Conservation (phyloP, 2,797 vertebrate species). For the Pelobates cultripes region DNA sequence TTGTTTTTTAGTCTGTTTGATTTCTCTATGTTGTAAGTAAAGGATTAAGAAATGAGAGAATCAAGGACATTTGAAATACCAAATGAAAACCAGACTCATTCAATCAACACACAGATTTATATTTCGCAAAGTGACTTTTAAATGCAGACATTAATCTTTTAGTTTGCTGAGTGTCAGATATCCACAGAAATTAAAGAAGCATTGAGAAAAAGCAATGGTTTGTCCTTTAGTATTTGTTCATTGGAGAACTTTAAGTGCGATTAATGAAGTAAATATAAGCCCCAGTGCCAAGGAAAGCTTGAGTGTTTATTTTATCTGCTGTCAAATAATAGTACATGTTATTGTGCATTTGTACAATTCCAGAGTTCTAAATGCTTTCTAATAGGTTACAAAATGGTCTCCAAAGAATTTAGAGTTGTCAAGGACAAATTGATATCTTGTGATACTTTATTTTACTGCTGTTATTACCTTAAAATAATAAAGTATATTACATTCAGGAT, state of each 20-base stretch:
- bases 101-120: slow-evolving; percentile 29
- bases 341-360: slow-evolving; percentile 39
- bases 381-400: neutral
- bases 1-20: neutral
- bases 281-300: slow-evolving; percentile 30
- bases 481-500: too few relatives aligned
- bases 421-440: neutral
- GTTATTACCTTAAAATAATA: too few relatives aligned
- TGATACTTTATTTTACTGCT: too few relatives aligned
- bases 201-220: slow-evolving; percentile 20
- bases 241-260: slow-evolving; percentile 21
- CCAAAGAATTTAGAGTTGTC: neutral
- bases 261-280: slow-evolving; percentile 42
- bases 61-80: slow-evolving; percentile 30
- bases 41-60: slow-evolving; percentile 14
- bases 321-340: slow-evolving; percentile 29
- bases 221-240: slow-evolving; percentile 1
- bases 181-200: slow-evolving; percentile 34
- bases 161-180: slow-evolving; percentile 32
- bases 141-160: slow-evolving; percentile 52
- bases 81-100: slow-evolving; percentile 39
- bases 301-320: slow-evolving; percentile 38
- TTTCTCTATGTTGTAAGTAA: neutral
- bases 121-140: slow-evolving; percentile 50
- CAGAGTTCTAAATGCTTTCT: neutral